phyloP scores from a whole-genome alignment of 2,113 vertebrate species.

The Dasyurus viverrinus region DNA sequence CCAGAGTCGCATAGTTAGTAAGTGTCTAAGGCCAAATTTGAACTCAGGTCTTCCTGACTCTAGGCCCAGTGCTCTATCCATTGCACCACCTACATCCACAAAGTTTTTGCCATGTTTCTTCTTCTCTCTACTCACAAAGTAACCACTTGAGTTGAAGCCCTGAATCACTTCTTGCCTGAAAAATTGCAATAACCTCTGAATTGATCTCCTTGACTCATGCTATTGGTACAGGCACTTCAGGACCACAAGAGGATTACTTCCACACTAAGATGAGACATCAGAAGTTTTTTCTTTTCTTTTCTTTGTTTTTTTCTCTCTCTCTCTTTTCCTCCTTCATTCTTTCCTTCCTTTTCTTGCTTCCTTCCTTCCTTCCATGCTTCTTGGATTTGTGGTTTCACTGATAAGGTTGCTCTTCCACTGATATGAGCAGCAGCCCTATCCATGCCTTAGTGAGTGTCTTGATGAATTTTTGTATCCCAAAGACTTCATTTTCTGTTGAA shows the following conservation, averaged over 20 bases:
- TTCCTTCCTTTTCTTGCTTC: too few species aligned
- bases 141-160: not conserved
- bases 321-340: too few species aligned
- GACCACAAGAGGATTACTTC: not conserved
- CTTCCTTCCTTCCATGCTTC: not conserved
- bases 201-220: not conserved
- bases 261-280: not conserved
- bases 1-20: too few species aligned
- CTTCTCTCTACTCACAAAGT: not conserved
- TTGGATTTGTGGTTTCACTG: not conserved
- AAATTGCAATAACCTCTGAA: not conserved
- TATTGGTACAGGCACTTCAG: not conserved
- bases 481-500: not conserved
- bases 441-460: not conserved
- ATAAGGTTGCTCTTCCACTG: not conserved
- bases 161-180: not conserved
- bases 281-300: not conserved
- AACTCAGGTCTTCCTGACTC: too few species aligned
- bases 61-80: too few species aligned
- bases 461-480: not conserved
- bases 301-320: too few species aligned
- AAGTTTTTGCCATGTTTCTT: not conserved
- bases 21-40: too few species aligned
- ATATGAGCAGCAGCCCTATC: not conserved
- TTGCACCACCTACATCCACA: not conserved